These are phyloP conservation scores for Xiphophorus birchmanni DNA, from an alignment of 2,797 vertebrate species.

Conservation along the genomic window DNA sequence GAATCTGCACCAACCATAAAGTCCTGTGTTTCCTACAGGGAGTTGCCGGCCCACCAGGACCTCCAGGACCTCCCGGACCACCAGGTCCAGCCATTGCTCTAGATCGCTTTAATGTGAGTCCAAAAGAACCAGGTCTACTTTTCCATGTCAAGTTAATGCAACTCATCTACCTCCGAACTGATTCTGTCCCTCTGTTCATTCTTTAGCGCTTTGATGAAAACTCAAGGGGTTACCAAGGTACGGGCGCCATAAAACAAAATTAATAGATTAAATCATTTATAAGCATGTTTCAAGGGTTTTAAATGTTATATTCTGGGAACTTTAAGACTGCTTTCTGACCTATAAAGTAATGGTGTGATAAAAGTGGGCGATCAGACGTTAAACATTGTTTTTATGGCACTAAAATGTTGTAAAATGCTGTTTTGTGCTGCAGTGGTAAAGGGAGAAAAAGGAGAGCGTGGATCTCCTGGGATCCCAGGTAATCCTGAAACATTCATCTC, in stretches of 20 bases:
- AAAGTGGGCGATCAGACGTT: background rate
- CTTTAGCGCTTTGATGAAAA: constrained; percentile 76
- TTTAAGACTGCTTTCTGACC: background rate
- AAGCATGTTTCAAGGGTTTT: background rate
- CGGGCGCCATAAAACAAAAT: constrained; percentile 58
- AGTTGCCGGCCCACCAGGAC: constrained; percentile 81
- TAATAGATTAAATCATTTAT: background rate
- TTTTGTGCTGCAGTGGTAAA: constrained; percentile 74
- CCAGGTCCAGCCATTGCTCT: constrained; percentile 75
- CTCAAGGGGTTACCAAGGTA: constrained; percentile 77
- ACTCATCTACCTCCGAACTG: background rate
- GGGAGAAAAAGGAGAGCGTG: constrained; percentile 91
- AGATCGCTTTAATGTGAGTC: constrained; percentile 81
- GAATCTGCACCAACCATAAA: background rate
- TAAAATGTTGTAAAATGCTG: background rate
- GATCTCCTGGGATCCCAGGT: constrained; percentile 88
- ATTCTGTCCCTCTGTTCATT: constrained; percentile 4
- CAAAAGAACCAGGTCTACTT: background rate
- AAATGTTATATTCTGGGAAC: background rate
- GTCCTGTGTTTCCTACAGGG: constrained; percentile 73
- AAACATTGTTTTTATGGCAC: background rate
- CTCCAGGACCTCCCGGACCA: constrained; percentile 83
- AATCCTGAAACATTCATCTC: constrained; percentile 12
- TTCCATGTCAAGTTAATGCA: background rate
- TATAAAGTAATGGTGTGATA: background rate